Conservation (phyloP, 2,797 vertebrate species). For the Heteromormyrus szaboi region DNA sequence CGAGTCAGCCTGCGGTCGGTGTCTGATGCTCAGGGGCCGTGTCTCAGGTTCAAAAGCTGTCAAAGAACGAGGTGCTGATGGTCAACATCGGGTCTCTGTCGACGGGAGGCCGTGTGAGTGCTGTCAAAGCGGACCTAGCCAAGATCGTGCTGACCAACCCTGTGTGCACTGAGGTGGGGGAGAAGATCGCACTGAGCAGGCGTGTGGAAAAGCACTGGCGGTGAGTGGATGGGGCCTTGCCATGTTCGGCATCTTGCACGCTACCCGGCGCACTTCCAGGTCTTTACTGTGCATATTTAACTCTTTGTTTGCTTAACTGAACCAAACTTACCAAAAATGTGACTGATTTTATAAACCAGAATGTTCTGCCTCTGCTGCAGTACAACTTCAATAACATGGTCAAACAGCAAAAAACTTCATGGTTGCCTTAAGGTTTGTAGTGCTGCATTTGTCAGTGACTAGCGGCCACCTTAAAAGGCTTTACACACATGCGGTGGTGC, state of each 20-base stretch:
- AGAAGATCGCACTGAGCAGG: slow-evolving; percentile 96
- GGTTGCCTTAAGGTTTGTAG: neutral
- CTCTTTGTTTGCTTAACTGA: neutral
- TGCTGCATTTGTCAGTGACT: neutral
- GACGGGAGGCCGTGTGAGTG: slow-evolving; percentile 92
- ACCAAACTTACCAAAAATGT: neutral
- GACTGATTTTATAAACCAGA: neutral
- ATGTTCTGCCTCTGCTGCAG: neutral
- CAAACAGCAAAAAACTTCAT: neutral
- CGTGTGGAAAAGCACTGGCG: slow-evolving; percentile 99
- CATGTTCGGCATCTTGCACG: neutral
- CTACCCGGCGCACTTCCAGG: neutral
- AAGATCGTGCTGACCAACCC: slow-evolving; percentile 98
- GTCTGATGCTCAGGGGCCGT: neutral
- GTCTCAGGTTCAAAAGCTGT: slow-evolving; percentile 90
- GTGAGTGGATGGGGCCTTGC: slow-evolving; percentile 57
- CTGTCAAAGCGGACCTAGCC: slow-evolving; percentile 94
- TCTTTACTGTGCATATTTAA: neutral
- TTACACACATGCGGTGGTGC: neutral
- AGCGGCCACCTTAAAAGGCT: neutral
- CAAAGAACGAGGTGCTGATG: slow-evolving; percentile 97
- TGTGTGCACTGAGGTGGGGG: slow-evolving; percentile 95
- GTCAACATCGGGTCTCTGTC: slow-evolving; percentile 97
- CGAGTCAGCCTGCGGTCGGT: neutral
- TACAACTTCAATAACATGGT: neutral